Evolutionary conservation across 2,888 invertebrate genomes (phyloP).

Genomic region (Sphaeridia pumilis): DNA sequence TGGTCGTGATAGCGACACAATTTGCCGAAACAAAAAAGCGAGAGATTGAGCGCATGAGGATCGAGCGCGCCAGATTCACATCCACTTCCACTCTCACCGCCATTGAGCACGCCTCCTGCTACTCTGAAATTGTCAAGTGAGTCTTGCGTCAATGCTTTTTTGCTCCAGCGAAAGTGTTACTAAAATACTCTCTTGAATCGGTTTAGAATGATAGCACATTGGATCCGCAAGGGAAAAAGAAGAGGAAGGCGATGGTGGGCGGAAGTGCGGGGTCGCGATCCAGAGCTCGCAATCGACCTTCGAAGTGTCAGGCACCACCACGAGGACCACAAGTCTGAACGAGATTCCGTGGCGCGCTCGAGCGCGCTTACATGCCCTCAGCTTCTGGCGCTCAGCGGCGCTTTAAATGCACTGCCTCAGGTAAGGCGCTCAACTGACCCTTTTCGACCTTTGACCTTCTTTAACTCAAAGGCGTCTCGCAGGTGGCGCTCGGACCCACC

Average conservation of each 20-base stretch:
- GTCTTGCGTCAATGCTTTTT: too few species aligned
- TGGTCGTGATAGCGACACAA: slow-evolving; percentile 99
- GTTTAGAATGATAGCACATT: slow-evolving; percentile 34
- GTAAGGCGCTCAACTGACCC: too few species aligned
- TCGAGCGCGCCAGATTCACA: slow-evolving; percentile 88
- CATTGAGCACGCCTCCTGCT: slow-evolving; percentile 91
- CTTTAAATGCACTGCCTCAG: slow-evolving; percentile 64
- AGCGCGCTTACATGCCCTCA: slow-evolving; percentile 69
- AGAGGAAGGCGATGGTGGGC: slow-evolving; percentile 23
- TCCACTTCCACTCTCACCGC: slow-evolving; percentile 83
- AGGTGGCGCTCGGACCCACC: slow-evolving; percentile 30
- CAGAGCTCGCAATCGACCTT: slow-evolving; percentile 25
- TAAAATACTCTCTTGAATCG: too few species aligned
- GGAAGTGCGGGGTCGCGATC: slow-evolving; percentile 1
- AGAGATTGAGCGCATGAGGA: slow-evolving; percentile 97
- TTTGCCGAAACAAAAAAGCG: slow-evolving; percentile 99
- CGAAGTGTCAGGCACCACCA: slow-evolving; percentile 18
- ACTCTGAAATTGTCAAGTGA: slow-evolving; percentile 87
- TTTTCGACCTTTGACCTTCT: too few species aligned
- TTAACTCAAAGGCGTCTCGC: too few species aligned
- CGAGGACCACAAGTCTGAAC: slow-evolving; percentile 21
- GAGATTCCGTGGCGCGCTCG: slow-evolving; percentile 24
- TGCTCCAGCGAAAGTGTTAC: too few species aligned
- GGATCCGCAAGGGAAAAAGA: slow-evolving; percentile 33
- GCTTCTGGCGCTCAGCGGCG: slow-evolving; percentile 79